Conservation (phyloP, 2,888 invertebrate species). For the Mythimna ferrago region DNA sequence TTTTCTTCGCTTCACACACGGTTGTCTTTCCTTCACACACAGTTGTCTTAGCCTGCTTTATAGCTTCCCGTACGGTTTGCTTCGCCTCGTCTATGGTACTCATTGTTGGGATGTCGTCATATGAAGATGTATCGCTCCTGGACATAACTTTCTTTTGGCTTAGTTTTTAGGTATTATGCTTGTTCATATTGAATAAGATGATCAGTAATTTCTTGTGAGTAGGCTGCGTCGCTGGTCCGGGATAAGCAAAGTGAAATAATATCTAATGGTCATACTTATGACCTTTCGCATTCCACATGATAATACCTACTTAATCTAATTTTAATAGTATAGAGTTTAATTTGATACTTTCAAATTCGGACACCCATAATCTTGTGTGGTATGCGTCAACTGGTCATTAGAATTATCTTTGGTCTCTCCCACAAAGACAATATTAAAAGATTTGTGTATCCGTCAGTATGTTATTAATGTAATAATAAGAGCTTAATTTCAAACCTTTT, state of each 20-base stretch:
- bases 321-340: conserved; percentile 52
- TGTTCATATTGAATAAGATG: too few species aligned
- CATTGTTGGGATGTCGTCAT: background rate
- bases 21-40: background rate
- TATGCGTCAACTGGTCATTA: conserved; percentile 28
- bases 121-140: background rate
- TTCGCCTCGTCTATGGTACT: background rate
- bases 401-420: conserved; percentile 7
- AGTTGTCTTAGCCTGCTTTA: conserved; percentile 8
- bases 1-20: background rate
- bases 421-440: background rate
- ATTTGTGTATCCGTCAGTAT: conserved; percentile 5
- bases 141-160: background rate
- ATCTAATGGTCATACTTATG: background rate
- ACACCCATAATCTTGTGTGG: conserved; percentile 48
- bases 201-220: too few species aligned
- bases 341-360: conserved; percentile 44
- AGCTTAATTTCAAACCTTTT: too few species aligned
- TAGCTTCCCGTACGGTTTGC: background rate
- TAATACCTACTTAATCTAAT: conserved; percentile 44
- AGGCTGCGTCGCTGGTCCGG: background rate
- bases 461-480: background rate
- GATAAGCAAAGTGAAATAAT: too few species aligned
- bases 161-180: background rate
- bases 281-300: conserved; percentile 23